Base-by-base conservation (phyloP, 1,140 invertebrate genomes). In the Drosophila nasuta region DNA sequence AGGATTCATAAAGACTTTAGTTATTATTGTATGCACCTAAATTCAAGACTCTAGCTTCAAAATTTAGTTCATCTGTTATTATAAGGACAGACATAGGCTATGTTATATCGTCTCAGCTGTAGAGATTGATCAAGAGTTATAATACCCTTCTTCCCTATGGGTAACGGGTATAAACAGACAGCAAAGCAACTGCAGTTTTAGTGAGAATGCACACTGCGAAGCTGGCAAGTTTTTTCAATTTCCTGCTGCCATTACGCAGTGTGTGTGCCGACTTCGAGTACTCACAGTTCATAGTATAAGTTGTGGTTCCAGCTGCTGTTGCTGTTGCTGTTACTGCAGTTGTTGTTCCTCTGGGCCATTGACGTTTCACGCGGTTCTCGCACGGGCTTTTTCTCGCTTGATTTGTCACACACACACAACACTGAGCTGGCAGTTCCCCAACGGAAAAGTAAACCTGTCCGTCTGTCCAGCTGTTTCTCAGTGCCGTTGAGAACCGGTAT, bases 371-470 rank as follows among this genome's bases (percentile, higher is more conserved):
- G 68, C 71, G 74, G 49, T 79, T 79, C 74, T 76, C 43, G 71
- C 63, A 71, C 49, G 38, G 60, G 51, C 41, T 75, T 52, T 63
- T 77, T 82, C 68, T 85, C 86, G 85, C 86, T 89, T 90, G 85
- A 89, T 89, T 89, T 89, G 85, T 89, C 85, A 85, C 85, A 81
- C 77, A 82, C 66, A 70, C 58, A 35, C 48, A 46, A 28, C 11
- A 69, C 45, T 38, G 15, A 38, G 11, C 48, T 25, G 51, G 11
- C 5, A 13, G 28, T 48, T 65, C 35, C 56, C 66, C 54, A 59
- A 52, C 30, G 11, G 11, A 25, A 89, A 88, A 88, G 82, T 89
- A 88, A 89, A 85, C 83, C 85, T 79, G 82, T 79, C 82, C 71
- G 49, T 58, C 65, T 17, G 71, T 52, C 76, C 62, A 46, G 43